These are phyloP conservation scores for Lasioglossum marginatum DNA, from an alignment of 2,888 invertebrate species.

Conservation along the genomic window DNA sequence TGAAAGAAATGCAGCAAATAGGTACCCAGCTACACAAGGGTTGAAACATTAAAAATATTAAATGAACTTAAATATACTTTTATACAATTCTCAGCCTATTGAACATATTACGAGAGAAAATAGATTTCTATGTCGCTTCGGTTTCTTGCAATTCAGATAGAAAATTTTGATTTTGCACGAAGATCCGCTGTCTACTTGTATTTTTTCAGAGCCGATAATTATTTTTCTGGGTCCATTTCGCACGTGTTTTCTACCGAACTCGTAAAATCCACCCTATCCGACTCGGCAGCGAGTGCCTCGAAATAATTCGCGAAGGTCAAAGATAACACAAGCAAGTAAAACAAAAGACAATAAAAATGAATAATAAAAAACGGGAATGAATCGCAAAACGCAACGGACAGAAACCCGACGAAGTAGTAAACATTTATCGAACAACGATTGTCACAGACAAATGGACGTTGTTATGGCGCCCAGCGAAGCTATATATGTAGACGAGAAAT, in stretches of 20 bases:
- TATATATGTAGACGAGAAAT: constrained; percentile 34
- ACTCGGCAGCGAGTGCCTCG: not conserved
- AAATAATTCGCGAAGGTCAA: constrained; percentile 8
- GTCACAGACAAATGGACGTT: constrained; percentile 62
- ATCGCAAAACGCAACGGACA: not conserved
- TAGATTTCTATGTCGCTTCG: too few relatives aligned
- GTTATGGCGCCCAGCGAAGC: constrained; percentile 73
- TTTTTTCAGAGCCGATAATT: constrained; percentile 1
- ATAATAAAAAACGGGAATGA: not conserved
- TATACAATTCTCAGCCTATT: too few relatives aligned
- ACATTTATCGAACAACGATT: constrained; percentile 52
- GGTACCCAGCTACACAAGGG: too few relatives aligned
- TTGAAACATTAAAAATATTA: too few relatives aligned
- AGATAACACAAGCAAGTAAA: not conserved
- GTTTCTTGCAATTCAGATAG: too few relatives aligned
- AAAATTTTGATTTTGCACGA: too few relatives aligned
- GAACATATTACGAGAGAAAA: too few relatives aligned
- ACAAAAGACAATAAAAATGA: not conserved
- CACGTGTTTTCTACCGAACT: constrained; percentile 48
- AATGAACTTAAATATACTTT: too few relatives aligned
- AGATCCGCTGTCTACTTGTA: not conserved
- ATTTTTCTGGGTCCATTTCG: not conserved
- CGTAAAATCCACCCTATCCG: constrained; percentile 39
- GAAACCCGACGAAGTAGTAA: constrained; percentile 12
- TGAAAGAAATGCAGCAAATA: too few relatives aligned